Evolutionary conservation across 2,797 vertebrate genomes (phyloP), one percentile per base, ranked within the genome.

Genomic region (Peromyscus melanophrys): DNA sequence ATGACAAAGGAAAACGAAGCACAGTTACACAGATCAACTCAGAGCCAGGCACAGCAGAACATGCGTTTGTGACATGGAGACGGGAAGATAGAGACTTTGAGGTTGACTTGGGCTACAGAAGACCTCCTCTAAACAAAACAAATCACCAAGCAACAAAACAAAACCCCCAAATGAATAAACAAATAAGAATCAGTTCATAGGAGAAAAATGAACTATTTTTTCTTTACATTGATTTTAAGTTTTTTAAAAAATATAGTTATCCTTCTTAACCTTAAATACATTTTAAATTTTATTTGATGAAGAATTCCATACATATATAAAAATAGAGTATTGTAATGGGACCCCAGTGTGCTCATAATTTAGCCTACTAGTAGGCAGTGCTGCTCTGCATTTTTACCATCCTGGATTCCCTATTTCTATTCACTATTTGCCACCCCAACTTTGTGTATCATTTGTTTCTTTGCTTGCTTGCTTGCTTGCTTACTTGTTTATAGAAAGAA

Each of bases 251-350:
- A 31, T 34, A 13, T 16, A 27, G 12, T 37, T 40, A 49, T 4
- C 7, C 25, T 96, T 86, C 43, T 5, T 71, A 92, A 77, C 46
- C 10, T 92, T 27, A 4, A 67, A n/a, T 43, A 43, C 40, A 82
- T 88, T 95, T 75, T 3, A 63, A 94, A 63, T 37, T 93, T 86
- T 9, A 89, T 84, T 65, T 89, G 25, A 52, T 89, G 31, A 46
- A 82, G 69, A 91, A 89, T 86, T 95, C 67, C 29, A 85, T 0
- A 89, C 25, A 4, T 63, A 34, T 2, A 69, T 4, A 29, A 55
- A 67, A 73, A 52, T 40, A 63, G 11, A 84, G 19, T 25, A 23
- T n/a, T 87, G 29, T 49, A 89, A 86, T 83, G 25, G 89, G 89
- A 43, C 13, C 55, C 23, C 57, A 57, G 4, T 3, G 10, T 1